Conservation (phyloP, 2,888 invertebrate species). For the Enchytraeus crypticus region DNA sequence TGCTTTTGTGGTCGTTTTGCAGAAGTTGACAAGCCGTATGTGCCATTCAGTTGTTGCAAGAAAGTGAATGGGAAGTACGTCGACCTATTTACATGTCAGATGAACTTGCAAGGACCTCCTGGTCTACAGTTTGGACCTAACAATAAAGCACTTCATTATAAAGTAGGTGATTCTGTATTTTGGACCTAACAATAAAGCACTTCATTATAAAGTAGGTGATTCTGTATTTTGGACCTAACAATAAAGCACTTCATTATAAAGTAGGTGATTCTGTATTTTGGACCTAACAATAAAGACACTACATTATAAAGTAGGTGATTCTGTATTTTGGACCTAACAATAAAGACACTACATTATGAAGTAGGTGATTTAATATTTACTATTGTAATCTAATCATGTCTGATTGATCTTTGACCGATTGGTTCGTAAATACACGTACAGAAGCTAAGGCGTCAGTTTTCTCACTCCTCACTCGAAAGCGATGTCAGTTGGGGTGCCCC, state of each 20-base stretch:
- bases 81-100: neutral
- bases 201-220: neutral
- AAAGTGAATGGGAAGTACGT: neutral
- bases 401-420: too few species aligned
- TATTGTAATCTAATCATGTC: too few species aligned
- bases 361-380: too few species aligned
- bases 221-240: neutral
- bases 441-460: too few species aligned
- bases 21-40: conserved; percentile 15
- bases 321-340: too few species aligned
- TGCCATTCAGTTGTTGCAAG: conserved; percentile 12
- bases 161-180: neutral
- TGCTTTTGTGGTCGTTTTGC: neutral
- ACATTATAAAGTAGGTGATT: neutral
- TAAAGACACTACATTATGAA: too few species aligned
- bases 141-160: neutral
- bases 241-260: neutral
- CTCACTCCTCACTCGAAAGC: too few species aligned
- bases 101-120: neutral
- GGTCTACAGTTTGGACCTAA: neutral
- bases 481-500: too few species aligned
- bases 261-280: neutral
- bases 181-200: neutral
- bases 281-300: neutral
- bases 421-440: too few species aligned